phyloP scores from a whole-genome alignment of 2,113 vertebrate genomes.

The Apteryx mantelli region DNA sequence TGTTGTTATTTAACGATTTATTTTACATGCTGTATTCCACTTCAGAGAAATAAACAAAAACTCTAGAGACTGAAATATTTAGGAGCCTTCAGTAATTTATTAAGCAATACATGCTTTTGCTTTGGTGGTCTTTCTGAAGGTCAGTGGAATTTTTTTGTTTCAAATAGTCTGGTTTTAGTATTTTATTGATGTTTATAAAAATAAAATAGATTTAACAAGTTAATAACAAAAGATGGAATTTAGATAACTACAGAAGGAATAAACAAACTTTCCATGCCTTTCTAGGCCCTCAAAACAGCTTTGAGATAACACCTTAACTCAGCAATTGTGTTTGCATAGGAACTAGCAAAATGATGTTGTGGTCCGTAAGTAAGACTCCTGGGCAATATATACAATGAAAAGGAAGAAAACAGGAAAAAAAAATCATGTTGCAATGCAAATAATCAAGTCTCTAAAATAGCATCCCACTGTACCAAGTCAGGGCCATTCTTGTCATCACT shows the following conservation, averaged over 20 bases:
- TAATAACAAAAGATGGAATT: not conserved
- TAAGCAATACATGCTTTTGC: not conserved
- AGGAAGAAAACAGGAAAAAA: not conserved
- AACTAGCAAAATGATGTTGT: not conserved
- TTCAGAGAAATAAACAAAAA: not conserved
- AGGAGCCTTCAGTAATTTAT: not conserved
- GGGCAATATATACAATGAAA: not conserved
- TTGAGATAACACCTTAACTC: not conserved
- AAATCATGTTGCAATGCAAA: not conserved
- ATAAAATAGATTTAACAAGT: not conserved
- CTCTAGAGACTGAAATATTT: not conserved
- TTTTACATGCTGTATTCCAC: not conserved
- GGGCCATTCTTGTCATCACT: not conserved
- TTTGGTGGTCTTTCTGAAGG: not conserved
- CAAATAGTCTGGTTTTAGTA: not conserved
- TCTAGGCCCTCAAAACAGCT: not conserved
- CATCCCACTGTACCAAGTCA: not conserved
- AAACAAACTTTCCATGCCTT: not conserved
- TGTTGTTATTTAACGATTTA: not conserved
- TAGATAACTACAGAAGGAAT: not conserved
- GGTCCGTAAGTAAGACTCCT: not conserved
- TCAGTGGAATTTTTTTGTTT: not conserved
- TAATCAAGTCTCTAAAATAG: not conserved
- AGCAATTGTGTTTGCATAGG: not conserved
- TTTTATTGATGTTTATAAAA: not conserved